A percentile compares a stretch with the other conserved stretches of the same genome.
Evolutionary conservation across 2,797 vertebrate genomes (phyloP).

Genomic region (Sternarchorhynchus goeldii): DNA sequence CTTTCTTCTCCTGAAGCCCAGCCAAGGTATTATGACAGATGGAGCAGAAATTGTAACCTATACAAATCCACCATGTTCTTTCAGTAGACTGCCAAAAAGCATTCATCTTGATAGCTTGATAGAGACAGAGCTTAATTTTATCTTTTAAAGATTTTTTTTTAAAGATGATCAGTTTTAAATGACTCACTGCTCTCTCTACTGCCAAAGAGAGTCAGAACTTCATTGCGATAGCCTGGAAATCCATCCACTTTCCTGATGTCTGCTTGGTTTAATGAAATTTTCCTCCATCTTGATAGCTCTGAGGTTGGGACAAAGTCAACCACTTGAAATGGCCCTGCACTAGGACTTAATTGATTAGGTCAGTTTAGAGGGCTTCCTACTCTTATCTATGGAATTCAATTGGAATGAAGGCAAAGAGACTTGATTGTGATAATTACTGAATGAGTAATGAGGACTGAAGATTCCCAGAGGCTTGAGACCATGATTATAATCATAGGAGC

Average conservation of each 20-base stretch:
- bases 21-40: slow-evolving; percentile 8
- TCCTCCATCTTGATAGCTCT: slow-evolving; percentile 61
- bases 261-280: slow-evolving; percentile 59
- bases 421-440: slow-evolving; percentile 70
- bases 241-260: slow-evolving; percentile 51
- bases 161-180: slow-evolving; percentile 54
- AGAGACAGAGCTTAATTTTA: slow-evolving; percentile 53
- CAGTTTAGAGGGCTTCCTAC: slow-evolving; percentile 60
- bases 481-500: slow-evolving; percentile 57
- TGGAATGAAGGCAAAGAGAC: slow-evolving; percentile 62
- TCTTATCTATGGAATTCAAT: slow-evolving; percentile 63
- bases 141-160: slow-evolving; percentile 58
- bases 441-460: slow-evolving; percentile 67
- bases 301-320: slow-evolving; percentile 66
- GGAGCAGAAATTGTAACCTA: neutral
- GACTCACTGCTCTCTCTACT: slow-evolving; percentile 44
- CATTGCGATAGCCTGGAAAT: slow-evolving; percentile 50
- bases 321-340: slow-evolving; percentile 59
- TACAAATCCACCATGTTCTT: slow-evolving; percentile 25
- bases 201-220: slow-evolving; percentile 35
- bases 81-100: slow-evolving; percentile 20
- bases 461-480: slow-evolving; percentile 39
- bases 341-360: slow-evolving; percentile 67
- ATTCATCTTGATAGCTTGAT: slow-evolving; percentile 48
- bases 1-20: slow-evolving; percentile 3